phyloP scores from a whole-genome alignment of 1,140 invertebrate species.

The Adoxophyes honmai region DNA sequence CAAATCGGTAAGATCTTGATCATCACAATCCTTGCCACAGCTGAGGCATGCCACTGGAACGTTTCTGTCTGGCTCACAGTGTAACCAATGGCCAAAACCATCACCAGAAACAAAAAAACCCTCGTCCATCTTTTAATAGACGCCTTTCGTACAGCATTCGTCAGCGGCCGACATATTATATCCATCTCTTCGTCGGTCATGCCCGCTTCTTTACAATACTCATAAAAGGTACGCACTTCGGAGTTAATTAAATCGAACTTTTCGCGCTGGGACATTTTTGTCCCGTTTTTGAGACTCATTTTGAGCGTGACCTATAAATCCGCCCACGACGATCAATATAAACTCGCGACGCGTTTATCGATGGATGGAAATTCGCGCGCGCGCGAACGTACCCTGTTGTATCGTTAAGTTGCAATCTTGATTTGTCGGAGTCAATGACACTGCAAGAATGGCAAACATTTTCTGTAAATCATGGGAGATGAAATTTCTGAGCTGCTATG shows the following conservation, averaged over 20 bases:
- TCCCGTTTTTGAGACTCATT: constrained; percentile 58
- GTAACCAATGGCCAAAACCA: constrained; percentile 61
- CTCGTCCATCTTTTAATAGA: constrained; percentile 77
- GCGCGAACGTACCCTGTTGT: constrained; percentile 36
- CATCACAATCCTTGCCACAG: constrained; percentile 80
- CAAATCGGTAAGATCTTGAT: constrained; percentile 85
- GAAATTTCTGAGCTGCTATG: not conserved
- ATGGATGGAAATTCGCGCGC: constrained; percentile 66
- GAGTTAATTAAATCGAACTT: constrained; percentile 76
- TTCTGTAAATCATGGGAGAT: not conserved
- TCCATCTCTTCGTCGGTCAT: constrained; percentile 83
- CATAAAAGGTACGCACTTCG: constrained; percentile 78
- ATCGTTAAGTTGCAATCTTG: constrained; percentile 29
- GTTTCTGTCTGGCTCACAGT: constrained; percentile 72
- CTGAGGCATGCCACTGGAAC: constrained; percentile 79
- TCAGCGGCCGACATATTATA: constrained; percentile 81
- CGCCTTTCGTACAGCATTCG: constrained; percentile 78
- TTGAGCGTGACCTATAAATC: constrained; percentile 43
- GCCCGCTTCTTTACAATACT: constrained; percentile 83
- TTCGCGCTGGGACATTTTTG: constrained; percentile 69
- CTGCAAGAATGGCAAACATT: constrained; percentile 18
- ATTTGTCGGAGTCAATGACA: constrained; percentile 25
- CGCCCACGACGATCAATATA: constrained; percentile 57
- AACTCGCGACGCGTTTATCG: constrained; percentile 43
- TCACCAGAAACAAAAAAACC: constrained; percentile 49